Conservation (phyloP, 2,888 invertebrate species). For the Quadriops clusia region DNA sequence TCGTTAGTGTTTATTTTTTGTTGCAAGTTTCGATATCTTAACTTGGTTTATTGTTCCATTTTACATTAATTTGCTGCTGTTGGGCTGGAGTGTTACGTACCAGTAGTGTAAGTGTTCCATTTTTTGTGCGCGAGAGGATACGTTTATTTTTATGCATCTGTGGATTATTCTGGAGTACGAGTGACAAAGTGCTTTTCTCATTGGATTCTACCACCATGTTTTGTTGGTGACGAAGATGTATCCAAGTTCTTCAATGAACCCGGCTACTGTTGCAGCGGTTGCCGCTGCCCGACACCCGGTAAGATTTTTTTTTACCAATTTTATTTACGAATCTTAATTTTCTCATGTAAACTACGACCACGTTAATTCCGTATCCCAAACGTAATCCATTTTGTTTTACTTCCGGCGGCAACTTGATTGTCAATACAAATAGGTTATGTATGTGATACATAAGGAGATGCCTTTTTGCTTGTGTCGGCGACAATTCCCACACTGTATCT, state of each 20-base stretch:
- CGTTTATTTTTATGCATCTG: slow-evolving; percentile 9
- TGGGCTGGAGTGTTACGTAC: slow-evolving; percentile 1
- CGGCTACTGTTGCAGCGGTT: slow-evolving; percentile 73
- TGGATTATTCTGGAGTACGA: slow-evolving; percentile 11
- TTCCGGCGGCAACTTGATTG: no score
- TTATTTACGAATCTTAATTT: no score
- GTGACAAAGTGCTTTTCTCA: slow-evolving; percentile 3
- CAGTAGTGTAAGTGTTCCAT: slow-evolving; percentile 2
- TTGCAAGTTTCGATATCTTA: neutral
- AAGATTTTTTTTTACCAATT: no score
- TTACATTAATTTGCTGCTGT: neutral
- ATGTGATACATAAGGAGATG: no score
- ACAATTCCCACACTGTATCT: no score
- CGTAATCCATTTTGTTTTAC: no score
- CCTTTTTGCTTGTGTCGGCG: no score
- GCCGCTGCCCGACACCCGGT: slow-evolving; percentile 82
- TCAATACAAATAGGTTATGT: no score
- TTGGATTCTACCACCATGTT: slow-evolving; percentile 26
- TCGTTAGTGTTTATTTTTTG: no score
- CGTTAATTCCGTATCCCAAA: no score
- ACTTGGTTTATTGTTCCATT: slow-evolving; percentile 1
- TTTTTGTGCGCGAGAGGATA: slow-evolving; percentile 8
- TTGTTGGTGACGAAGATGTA: slow-evolving; percentile 53
- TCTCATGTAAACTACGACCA: no score
- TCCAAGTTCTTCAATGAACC: slow-evolving; percentile 78